Conservation (phyloP, 2,797 vertebrate species). For the Pseudopleuronectes americanus region DNA sequence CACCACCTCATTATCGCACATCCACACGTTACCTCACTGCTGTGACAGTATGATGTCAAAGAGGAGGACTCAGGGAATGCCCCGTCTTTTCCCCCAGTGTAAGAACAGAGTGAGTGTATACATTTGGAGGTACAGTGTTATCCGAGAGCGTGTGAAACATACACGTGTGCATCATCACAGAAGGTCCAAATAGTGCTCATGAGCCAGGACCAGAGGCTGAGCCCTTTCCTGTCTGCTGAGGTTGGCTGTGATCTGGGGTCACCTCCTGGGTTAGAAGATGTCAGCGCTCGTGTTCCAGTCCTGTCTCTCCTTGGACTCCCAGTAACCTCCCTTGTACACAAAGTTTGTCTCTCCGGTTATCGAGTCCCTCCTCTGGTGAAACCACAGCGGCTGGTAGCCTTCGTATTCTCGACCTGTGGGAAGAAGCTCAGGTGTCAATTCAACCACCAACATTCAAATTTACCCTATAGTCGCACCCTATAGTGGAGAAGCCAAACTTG, state of each 20-base stretch:
- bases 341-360: slow-evolving; percentile 91
- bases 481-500: slow-evolving; percentile 49
- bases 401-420: slow-evolving; percentile 90
- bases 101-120: slow-evolving; percentile 58
- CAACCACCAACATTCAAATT: not conserved
- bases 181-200: slow-evolving; percentile 59
- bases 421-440: slow-evolving; percentile 39
- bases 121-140: slow-evolving; percentile 75
- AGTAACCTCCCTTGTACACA: slow-evolving; percentile 96
- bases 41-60: slow-evolving; percentile 43
- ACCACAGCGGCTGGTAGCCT: slow-evolving; percentile 92
- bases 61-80: slow-evolving; percentile 24
- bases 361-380: slow-evolving; percentile 90
- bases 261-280: slow-evolving; percentile 91
- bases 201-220: slow-evolving; percentile 50
- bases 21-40: slow-evolving; percentile 36
- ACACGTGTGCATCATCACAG: slow-evolving; percentile 63
- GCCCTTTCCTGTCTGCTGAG: slow-evolving; percentile 54
- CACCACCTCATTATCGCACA: slow-evolving; percentile 40
- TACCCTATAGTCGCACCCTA: not conserved
- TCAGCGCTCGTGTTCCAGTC: slow-evolving; percentile 92
- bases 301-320: slow-evolving; percentile 94
- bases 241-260: slow-evolving; percentile 39
- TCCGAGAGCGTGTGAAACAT: slow-evolving; percentile 54
- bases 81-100: slow-evolving; percentile 30